A percentile compares a stretch with the other conserved stretches of the same genome.
Conservation (phyloP, 2,797 vertebrate genomes). For the Girardinus metallicus region DNA sequence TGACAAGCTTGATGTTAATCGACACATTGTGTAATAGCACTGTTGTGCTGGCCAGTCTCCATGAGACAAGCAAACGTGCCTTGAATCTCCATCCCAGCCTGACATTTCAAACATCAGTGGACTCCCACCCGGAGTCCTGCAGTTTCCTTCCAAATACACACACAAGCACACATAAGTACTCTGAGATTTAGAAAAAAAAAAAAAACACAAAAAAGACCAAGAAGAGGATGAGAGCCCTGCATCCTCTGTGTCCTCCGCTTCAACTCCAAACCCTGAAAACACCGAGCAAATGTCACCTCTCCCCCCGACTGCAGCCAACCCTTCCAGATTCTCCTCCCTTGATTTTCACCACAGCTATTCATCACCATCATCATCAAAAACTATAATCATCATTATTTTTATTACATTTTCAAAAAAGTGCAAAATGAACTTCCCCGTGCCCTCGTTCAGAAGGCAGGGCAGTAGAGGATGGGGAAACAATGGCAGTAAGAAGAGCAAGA, state of each 20-base stretch:
- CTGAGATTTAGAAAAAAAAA: conserved; percentile 4
- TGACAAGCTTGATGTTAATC: conserved; percentile 25
- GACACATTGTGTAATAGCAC: conserved; percentile 38
- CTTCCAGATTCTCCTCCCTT: conserved; percentile 77
- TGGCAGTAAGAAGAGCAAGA: conserved; percentile 78
- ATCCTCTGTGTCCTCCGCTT: conserved; percentile 59
- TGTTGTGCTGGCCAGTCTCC: conserved; percentile 26
- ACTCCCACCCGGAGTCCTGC: conserved; percentile 49
- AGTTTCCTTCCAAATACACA: conserved; percentile 23
- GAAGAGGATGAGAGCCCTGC: conserved; percentile 72
- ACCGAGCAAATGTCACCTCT: conserved; percentile 65
- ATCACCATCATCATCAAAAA: conserved; percentile 51
- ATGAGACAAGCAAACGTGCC: conserved; percentile 42
- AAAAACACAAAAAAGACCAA: conserved; percentile 39
- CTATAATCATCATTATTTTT: conserved; percentile 70
- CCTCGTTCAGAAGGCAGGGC: conserved; percentile 66
- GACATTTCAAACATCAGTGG: conserved; percentile 52
- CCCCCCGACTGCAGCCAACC: conserved; percentile 65
- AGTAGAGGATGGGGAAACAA: conserved; percentile 72
- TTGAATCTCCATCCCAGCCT: conserved; percentile 48
- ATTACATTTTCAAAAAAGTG: conserved; percentile 84
- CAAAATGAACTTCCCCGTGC: conserved; percentile 77
- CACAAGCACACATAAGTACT: conserved; percentile 14
- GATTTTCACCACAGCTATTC: conserved; percentile 70
- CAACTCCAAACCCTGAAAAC: conserved; percentile 57